A percentile compares a stretch with the other conserved stretches of the same genome.
phyloP scores from a whole-genome alignment of 2,888 invertebrate genomes.

The Brachypterus glaber region DNA sequence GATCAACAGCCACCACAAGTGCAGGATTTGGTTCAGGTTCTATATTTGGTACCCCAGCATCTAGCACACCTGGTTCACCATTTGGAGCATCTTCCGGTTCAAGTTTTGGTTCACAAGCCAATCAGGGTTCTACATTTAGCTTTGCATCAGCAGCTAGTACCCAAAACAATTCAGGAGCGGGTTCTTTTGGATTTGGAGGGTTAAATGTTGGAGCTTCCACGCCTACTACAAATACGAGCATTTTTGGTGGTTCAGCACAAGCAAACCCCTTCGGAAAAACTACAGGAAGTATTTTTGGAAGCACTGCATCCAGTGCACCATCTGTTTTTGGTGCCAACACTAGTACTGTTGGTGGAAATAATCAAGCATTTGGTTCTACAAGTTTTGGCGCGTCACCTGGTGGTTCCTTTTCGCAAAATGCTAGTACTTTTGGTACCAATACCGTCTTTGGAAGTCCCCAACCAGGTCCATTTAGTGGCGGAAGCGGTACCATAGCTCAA shows the following conservation, averaged over 20 bases:
- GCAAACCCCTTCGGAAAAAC: conserved; percentile 21
- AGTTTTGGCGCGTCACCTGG: conserved; percentile 1
- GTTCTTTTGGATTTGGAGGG: conserved; percentile 28
- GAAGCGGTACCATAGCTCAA: conserved; percentile 33
- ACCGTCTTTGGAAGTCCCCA: conserved; percentile 22
- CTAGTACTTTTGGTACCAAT: conserved; percentile 23
- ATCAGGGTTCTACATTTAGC: conserved; percentile 20
- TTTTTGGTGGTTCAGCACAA: conserved; percentile 21
- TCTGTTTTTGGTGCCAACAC: conserved; percentile 15
- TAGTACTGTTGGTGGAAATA: background rate
- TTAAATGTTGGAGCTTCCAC: conserved; percentile 24
- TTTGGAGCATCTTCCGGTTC: conserved; percentile 22
- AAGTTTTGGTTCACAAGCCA: conserved; percentile 22
- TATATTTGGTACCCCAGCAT: conserved; percentile 9
- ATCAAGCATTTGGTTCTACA: conserved; percentile 15
- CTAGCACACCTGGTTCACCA: conserved; percentile 13
- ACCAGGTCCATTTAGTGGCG: conserved; percentile 35
- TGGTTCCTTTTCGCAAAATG: conserved; percentile 28
- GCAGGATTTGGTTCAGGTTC: conserved; percentile 5
- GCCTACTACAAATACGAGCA: conserved; percentile 18
- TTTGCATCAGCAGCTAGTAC: conserved; percentile 17
- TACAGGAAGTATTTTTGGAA: conserved; percentile 11
- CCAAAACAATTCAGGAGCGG: conserved; percentile 14
- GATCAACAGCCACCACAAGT: conserved; percentile 15
- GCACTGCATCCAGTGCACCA: conserved; percentile 7